These are phyloP conservation scores for Capromys pilorides DNA, from an alignment of 2,797 vertebrate species.

Conservation along the genomic window DNA sequence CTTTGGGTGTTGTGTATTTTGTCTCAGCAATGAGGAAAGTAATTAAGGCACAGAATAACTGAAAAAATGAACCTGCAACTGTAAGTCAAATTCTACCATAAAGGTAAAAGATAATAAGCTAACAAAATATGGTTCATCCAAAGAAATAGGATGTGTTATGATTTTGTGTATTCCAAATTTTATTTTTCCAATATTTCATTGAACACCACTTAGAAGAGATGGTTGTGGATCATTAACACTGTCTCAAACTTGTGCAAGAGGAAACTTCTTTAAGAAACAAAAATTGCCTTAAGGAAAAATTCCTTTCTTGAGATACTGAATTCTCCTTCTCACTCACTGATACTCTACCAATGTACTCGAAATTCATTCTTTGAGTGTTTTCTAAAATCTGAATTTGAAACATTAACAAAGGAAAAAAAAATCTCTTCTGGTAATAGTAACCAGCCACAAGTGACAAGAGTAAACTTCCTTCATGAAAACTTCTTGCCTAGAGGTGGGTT, in stretches of 20 bases:
- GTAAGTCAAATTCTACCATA: neutral
- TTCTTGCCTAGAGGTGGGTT: slow-evolving; percentile 84
- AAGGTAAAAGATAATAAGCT: neutral
- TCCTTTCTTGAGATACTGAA: slow-evolving; percentile 53
- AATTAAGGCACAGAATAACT: slow-evolving; percentile 12
- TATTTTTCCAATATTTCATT: slow-evolving; percentile 45
- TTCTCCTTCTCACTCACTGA: slow-evolving; percentile 5
- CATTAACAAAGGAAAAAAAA: slow-evolving; percentile 23
- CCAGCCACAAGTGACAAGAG: slow-evolving; percentile 75
- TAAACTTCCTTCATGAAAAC: slow-evolving; percentile 82
- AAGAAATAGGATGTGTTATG: neutral
- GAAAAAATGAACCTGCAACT: slow-evolving; percentile 36
- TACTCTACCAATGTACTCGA: slow-evolving; percentile 2
- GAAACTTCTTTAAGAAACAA: neutral
- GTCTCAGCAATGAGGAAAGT: neutral
- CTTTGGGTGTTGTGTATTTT: neutral
- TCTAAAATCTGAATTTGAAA: slow-evolving; percentile 50
- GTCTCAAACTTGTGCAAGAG: neutral
- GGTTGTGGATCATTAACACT: slow-evolving; percentile 21
- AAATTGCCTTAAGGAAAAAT: slow-evolving; percentile 51
- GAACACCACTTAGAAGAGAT: slow-evolving; percentile 32
- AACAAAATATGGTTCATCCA: neutral
- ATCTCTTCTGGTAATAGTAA: slow-evolving; percentile 74
- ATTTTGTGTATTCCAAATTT: neutral
- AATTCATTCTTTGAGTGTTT: neutral